phyloP scores from a whole-genome alignment of 2,113 vertebrate species.

The Phrynocephalus versicolor region DNA sequence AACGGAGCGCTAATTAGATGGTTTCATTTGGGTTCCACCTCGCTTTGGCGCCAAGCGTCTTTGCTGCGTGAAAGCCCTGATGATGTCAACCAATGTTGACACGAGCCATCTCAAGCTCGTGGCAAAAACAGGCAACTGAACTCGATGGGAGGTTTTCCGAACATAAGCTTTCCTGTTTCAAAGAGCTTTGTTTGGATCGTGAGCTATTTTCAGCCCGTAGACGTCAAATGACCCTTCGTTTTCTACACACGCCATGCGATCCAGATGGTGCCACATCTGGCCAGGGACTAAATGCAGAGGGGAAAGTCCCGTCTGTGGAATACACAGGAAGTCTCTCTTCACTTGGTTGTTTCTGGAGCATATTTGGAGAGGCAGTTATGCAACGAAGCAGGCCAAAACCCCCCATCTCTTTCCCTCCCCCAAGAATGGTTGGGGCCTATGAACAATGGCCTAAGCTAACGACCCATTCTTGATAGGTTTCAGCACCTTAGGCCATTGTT shows the following conservation, averaged over 20 bases:
- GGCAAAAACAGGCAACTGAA: slow-evolving; percentile 14
- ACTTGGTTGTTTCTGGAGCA: slow-evolving; percentile 33
- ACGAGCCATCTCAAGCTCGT: background rate
- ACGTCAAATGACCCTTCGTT: slow-evolving; percentile 24
- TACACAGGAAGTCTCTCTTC: slow-evolving; percentile 35
- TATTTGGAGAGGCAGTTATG: slow-evolving; percentile 36
- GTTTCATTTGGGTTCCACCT: background rate
- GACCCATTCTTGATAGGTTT: no score
- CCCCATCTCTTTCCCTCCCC: slow-evolving; percentile 12
- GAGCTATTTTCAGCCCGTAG: slow-evolving; percentile 15
- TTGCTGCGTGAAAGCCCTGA: background rate
- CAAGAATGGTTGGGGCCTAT: slow-evolving; percentile 27
- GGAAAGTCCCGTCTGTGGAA: slow-evolving; percentile 56
- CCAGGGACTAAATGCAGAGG: slow-evolving; percentile 48
- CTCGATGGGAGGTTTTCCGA: background rate
- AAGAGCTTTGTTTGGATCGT: background rate
- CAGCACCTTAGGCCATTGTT: no score
- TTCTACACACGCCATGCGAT: slow-evolving; percentile 41
- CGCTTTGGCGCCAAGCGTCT: background rate
- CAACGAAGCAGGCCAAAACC: slow-evolving; percentile 43
- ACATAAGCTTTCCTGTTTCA: background rate
- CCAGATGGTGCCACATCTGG: slow-evolving; percentile 59
- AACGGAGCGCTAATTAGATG: background rate
- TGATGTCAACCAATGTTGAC: background rate
- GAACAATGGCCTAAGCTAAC: slow-evolving; percentile 29